Evolutionary conservation across 2,113 vertebrate genomes (phyloP).

Genomic region (Ptyas mucosa): DNA sequence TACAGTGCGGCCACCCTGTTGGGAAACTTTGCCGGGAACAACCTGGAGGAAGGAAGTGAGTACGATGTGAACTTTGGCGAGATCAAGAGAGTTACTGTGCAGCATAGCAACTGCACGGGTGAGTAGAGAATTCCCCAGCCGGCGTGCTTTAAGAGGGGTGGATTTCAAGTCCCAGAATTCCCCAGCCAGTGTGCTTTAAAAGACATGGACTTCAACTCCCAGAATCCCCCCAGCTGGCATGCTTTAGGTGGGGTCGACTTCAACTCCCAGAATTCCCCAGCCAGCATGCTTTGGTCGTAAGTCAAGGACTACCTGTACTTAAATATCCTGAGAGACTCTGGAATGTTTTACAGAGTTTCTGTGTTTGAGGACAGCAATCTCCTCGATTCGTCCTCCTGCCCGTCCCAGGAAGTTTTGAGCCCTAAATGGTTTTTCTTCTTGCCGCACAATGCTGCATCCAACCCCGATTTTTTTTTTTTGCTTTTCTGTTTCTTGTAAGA

Average conservation of each 20-base stretch:
- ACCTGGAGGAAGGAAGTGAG: slow-evolving; percentile 37
- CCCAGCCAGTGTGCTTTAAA: too few relatives aligned
- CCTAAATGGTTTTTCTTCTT: too few relatives aligned
- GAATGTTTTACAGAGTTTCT: not conserved
- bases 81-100: slow-evolving; percentile 65
- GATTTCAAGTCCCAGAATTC: too few relatives aligned
- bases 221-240: too few relatives aligned
- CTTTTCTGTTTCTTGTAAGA: slow-evolving; percentile 27
- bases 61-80: slow-evolving; percentile 47
- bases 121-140: not conserved
- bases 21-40: slow-evolving; percentile 43
- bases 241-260: too few relatives aligned
- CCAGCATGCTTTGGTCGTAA: too few relatives aligned
- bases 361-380: not conserved
- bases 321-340: not conserved
- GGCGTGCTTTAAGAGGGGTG: too few relatives aligned
- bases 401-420: not conserved
- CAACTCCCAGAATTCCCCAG: too few relatives aligned
- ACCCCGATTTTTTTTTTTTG: rapidly evolving
- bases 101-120: slow-evolving; percentile 55
- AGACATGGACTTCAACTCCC: too few relatives aligned
- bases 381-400: too few relatives aligned
- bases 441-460: rapidly evolving
- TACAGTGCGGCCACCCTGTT: slow-evolving; percentile 49
- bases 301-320: too few relatives aligned